Base-by-base conservation (phyloP, 2,888 invertebrate genomes). In the Aproaerema taeniolella region DNA sequence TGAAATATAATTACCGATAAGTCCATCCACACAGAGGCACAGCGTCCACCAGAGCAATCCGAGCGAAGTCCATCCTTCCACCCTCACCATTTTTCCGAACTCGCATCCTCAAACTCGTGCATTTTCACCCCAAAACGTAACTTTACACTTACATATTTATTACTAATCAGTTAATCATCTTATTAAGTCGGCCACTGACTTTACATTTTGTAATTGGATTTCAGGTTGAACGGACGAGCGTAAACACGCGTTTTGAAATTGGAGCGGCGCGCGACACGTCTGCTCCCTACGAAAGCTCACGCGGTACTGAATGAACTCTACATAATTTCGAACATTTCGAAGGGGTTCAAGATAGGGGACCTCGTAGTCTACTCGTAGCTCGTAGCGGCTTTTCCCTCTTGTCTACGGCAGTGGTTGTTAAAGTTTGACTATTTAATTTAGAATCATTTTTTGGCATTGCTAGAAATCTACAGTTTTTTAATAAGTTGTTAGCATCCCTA, bases 1-100 rank as follows among this genome's bases (percentile, higher is more conserved):
- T n/a, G n/a, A n/a, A n/a, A n/a, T n/a, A n/a, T n/a, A n/a, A n/a
- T 61, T 65, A 83, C 85, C 85, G 74, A 85, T 85, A 43, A 80
- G 71, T 53, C 83, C 83, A 55, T 73, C 69, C 37, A 72, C 75
- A 30, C 57, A 58, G 49, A 59, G 58, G 47, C 58, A 64, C 50
- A 74, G 46, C 45, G 61, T 52, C 52, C 60, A 55, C 64, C 68
- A 77, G 60, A 78, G 64, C 62, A 80, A 78, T 73, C 77, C 80
- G 50, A 68, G 57, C 47, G 63, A 67, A 62, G 63, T 48, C 60
- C 73, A 82, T 74, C 64, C 68, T 65, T 66, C 65, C 68, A 66
- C 72, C 58, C 55, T 81, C 77, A 83, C 67, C 85, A 85, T 85
- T 78, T 76, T 85, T 71, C 78, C 73, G 49, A 76, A 62, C 55